Percentiles rank a stretch among this genome's conserved stretches.
Conservation (phyloP, 2,888 invertebrate species). For the Nyleta sp. region DNA sequence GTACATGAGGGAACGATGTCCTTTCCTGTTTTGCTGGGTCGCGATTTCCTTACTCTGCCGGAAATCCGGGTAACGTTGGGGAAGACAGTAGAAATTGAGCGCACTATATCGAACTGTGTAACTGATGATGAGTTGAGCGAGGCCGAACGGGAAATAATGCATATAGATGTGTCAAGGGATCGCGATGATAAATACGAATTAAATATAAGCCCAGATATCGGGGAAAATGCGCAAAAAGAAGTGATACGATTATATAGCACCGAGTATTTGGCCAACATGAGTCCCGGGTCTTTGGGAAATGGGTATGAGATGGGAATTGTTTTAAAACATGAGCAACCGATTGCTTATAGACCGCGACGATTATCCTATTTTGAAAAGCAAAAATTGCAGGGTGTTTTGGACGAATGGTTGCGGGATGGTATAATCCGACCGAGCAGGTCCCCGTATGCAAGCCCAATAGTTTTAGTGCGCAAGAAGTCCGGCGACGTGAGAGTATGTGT, state of each 20-base stretch:
- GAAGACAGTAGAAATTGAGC: not conserved
- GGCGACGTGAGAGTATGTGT: slow-evolving; percentile 16
- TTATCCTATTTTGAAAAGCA: slow-evolving; percentile 24
- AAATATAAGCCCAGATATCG: not conserved
- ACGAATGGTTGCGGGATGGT: slow-evolving; percentile 14
- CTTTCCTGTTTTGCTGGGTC: not conserved
- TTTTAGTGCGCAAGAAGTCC: not conserved
- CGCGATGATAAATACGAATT: not conserved
- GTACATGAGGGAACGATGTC: not conserved
- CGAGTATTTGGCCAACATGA: not conserved
- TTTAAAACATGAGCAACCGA: slow-evolving; percentile 24
- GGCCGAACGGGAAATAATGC: not conserved
- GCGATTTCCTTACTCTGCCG: not conserved
- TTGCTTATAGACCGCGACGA: slow-evolving; percentile 12
- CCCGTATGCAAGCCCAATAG: not conserved
- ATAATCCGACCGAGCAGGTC: slow-evolving; percentile 8
- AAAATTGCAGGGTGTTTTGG: slow-evolving; percentile 5
- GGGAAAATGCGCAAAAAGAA: not conserved
- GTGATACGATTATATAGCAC: not conserved
- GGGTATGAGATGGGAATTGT: not conserved
- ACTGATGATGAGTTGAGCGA: too few relatives aligned
- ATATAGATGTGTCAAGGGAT: not conserved
- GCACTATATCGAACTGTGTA: not conserved
- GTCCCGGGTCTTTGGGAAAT: not conserved
- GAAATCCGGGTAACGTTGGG: not conserved